Evolutionary conservation across 2,797 vertebrate genomes (phyloP).

Genomic region (Epinephelus coioides): DNA sequence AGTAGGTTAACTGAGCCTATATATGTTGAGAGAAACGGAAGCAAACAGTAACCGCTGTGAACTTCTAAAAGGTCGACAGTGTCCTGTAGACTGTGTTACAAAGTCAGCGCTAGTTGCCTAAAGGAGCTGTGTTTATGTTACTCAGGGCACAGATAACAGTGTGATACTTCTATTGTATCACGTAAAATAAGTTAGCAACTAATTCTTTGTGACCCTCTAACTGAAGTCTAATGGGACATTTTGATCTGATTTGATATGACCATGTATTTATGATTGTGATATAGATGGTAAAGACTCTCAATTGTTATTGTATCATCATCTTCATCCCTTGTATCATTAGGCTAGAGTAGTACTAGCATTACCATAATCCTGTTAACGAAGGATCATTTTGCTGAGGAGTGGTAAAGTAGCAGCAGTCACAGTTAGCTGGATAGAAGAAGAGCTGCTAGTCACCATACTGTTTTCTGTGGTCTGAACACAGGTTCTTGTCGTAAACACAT

Average conservation of each 20-base stretch:
- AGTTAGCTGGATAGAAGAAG: background rate
- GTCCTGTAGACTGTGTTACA: conserved; percentile 3
- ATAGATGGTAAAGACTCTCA: background rate
- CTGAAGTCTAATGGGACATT: background rate
- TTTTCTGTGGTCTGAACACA: background rate
- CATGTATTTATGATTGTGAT: background rate
- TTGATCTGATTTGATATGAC: background rate
- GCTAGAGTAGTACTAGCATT: background rate
- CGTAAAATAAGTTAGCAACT: background rate
- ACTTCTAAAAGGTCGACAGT: background rate
- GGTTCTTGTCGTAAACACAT: background rate
- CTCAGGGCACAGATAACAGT: background rate
- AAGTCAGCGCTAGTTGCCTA: background rate
- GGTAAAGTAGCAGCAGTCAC: background rate
- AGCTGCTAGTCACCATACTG: background rate
- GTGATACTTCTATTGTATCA: background rate
- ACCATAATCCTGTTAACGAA: background rate
- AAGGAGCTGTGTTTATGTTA: background rate
- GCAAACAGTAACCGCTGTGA: background rate
- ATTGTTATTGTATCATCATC: background rate
- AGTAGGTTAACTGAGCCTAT: background rate
- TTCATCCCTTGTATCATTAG: background rate
- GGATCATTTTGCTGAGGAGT: background rate
- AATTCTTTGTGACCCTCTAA: background rate
- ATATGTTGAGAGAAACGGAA: background rate